Evolutionary conservation across 2,888 invertebrate genomes (phyloP), one percentile per base, ranked within the genome.

Genomic region (Drosophila ustulata): DNA sequence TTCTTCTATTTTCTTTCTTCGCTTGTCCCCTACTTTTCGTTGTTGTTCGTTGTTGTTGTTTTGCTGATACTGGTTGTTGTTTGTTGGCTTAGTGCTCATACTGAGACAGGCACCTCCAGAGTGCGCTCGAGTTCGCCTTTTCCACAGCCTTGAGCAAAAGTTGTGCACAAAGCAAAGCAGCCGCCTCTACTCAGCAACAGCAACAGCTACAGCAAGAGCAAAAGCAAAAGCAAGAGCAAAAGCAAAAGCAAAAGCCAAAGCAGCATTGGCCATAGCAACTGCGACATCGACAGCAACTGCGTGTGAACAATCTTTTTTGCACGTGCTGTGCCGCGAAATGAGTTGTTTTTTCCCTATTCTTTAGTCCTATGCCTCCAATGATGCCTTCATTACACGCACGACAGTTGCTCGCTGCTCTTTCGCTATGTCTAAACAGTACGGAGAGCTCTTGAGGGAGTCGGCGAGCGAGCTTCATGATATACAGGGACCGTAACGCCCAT

Each of bases 311-410:
- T 75, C 73, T 80, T 78, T 77, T 81, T 50, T 43, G 63, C 66
- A 67, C 82, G 82, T 82, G 85, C 82, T 88, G 82, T 82, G 82
- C 63, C 53, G 46, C 82, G 66, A 88, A 82, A 82, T 88, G 85
- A 82, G 82, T 75, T 78, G 75, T 81, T 81, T 66, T n/a, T n/a
- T 37, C 37, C 11, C 37, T 37, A 37, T 37, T 37, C 37, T 37
- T n/a, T 11, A 37, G 11, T 28, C 58, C 56, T 63, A 70, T 56
- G 63, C 77, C 65, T 80, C 68, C 64, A 69, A 64, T 59, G 39
- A 9, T 57, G 59, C 58, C 72, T 59, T 71, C 45, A 41, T 64
- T 30, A 37, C 37, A 37, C n/a, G 4, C 11, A 37, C 30, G 28
- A 30, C 30, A 30, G 30, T 28, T 28, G 28, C 28, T 28, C 28